Conservation (phyloP, 2,797 vertebrate species). For the Neoniphon sammara region DNA sequence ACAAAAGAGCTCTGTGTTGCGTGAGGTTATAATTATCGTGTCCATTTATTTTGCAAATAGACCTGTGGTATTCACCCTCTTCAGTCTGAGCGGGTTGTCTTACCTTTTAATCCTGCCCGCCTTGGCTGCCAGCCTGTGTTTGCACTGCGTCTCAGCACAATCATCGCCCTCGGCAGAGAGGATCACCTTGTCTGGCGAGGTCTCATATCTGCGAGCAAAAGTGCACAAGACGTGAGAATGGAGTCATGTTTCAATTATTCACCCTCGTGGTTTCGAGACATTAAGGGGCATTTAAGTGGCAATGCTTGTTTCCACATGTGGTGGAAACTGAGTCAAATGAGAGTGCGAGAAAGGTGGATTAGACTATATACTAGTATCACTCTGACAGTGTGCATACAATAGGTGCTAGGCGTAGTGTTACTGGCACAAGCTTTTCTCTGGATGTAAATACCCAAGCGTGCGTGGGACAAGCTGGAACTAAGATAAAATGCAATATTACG, state of each 20-base stretch:
- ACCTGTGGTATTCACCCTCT: conserved; percentile 24
- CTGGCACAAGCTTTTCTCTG: background rate
- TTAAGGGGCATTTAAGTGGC: conserved; percentile 6
- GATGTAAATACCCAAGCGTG: background rate
- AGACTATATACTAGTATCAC: background rate
- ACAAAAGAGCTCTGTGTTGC: conserved; percentile 28
- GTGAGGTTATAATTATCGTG: conserved; percentile 51
- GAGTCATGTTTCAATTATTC: conserved; percentile 37
- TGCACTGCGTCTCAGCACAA: conserved; percentile 71
- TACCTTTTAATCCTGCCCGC: conserved; percentile 84
- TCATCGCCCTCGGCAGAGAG: conserved; percentile 57
- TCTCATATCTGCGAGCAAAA: conserved; percentile 59
- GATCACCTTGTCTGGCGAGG: conserved; percentile 54
- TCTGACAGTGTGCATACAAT: background rate
- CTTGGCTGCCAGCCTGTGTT: conserved; percentile 72
- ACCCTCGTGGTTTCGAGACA: conserved; percentile 20
- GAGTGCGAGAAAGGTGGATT: conserved; percentile 14
- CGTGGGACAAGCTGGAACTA: background rate
- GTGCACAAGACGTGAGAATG: conserved; percentile 27
- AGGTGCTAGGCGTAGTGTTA: background rate
- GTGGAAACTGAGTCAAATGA: conserved; percentile 5
- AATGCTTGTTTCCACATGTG: conserved; percentile 63
- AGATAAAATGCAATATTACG: background rate
- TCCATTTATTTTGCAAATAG: conserved; percentile 55
- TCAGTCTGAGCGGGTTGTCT: conserved; percentile 59